Evolutionary conservation across 2,797 vertebrate genomes (phyloP).

Genomic region (Darevskia mixta): DNA sequence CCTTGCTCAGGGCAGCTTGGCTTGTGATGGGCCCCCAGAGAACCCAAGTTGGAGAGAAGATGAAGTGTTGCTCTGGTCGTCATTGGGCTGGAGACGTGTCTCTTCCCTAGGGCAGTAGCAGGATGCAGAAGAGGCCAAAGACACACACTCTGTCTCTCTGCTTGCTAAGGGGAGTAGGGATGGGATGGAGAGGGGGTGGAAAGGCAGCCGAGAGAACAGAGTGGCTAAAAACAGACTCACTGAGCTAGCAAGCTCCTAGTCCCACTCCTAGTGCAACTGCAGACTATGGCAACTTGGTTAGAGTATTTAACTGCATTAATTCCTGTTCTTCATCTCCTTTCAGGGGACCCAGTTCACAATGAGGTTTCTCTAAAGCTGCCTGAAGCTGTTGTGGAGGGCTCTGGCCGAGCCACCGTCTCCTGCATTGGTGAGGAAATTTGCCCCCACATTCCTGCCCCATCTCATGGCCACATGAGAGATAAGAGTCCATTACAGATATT

Average conservation of each 20-base stretch:
- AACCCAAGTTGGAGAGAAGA: no score
- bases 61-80: background rate
- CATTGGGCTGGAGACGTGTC: background rate
- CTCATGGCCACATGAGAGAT: background rate
- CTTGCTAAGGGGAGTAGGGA: background rate
- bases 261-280: no score
- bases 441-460: background rate
- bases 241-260: no score
- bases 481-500: no score
- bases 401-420: constrained; percentile 65
- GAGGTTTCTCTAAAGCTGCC: constrained; percentile 69
- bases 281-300: no score
- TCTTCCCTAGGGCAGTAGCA: background rate
- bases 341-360: constrained; percentile 67
- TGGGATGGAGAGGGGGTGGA: background rate
- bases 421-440: constrained; percentile 68
- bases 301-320: background rate
- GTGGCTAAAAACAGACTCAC: no score
- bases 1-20: background rate
- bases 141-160: background rate
- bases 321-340: constrained; percentile 41
- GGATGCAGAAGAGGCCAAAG: no score
- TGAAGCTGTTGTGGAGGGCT: constrained; percentile 69
- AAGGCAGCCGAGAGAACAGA: background rate
- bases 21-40: background rate